phyloP scores from a whole-genome alignment of 1,140 invertebrate genomes.

The Pseudomyrmex cubaensis region DNA sequence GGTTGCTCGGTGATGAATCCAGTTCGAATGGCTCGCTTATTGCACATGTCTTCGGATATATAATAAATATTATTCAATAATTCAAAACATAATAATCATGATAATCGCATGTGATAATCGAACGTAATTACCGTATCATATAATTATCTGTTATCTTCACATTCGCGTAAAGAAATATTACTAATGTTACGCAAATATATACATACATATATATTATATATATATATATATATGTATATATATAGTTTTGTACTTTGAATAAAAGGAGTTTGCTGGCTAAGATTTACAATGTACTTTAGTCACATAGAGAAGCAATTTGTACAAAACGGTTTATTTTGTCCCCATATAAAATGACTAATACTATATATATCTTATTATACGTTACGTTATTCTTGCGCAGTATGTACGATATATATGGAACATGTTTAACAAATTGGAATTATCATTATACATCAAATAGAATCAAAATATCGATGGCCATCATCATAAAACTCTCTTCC shows the following conservation, averaged over 20 bases:
- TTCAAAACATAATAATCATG: too few species aligned
- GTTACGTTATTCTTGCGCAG: conserved; percentile 62
- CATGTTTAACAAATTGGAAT: conserved; percentile 62
- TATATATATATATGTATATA: too few species aligned
- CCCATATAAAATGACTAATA: conserved; percentile 74
- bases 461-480: conserved; percentile 48
- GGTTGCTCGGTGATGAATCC: conserved; percentile 8
- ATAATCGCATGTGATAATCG: too few species aligned
- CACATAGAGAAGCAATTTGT: conserved; percentile 37
- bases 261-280: not conserved
- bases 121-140: too few species aligned
- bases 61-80: too few species aligned
- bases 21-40: not conserved
- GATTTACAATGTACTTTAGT: not conserved
- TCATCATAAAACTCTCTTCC: conserved; percentile 33
- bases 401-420: conserved; percentile 61
- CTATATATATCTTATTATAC: conserved; percentile 63
- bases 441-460: conserved; percentile 39
- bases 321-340: conserved; percentile 72
- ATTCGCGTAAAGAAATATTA: too few species aligned
- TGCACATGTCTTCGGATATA: too few species aligned
- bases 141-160: too few species aligned
- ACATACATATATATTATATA: too few species aligned
- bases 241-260: too few species aligned
- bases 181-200: too few species aligned